Evolutionary conservation across 2,113 vertebrate species (phyloP).

Genomic region (Stigmatopora argus): DNA sequence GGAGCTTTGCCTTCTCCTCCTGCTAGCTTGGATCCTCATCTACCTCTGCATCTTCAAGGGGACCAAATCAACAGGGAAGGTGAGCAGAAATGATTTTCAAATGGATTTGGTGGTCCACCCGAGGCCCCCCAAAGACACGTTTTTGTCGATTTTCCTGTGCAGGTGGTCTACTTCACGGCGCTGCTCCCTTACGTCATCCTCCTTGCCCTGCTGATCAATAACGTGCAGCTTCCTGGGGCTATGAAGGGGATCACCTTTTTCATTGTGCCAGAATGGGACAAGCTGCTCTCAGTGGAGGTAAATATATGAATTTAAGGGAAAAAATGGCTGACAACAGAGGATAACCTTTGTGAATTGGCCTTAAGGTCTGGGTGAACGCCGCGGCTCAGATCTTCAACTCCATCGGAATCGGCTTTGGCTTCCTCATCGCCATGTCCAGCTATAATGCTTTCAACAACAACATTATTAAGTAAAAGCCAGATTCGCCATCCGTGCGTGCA

Average conservation of each 20-base stretch:
- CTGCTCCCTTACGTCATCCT: constrained; percentile 72
- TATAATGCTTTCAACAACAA: constrained; percentile 75
- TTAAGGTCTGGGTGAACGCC: constrained; percentile 75
- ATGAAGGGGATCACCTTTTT: constrained; percentile 67
- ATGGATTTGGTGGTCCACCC: no score
- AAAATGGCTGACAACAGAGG: not conserved
- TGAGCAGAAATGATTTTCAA: constrained; percentile 17
- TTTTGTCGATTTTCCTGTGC: constrained; percentile 6
- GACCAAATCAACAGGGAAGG: constrained; percentile 74
- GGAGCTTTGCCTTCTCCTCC: constrained; percentile 68
- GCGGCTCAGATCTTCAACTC: constrained; percentile 77
- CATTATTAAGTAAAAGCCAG: constrained; percentile 61
- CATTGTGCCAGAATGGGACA: constrained; percentile 68
- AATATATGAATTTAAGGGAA: not conserved
- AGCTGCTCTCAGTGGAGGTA: constrained; percentile 66
- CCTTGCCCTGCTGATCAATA: constrained; percentile 71
- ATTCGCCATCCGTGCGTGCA: not conserved
- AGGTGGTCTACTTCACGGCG: constrained; percentile 76
- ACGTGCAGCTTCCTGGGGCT: constrained; percentile 71
- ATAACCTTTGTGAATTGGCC: not conserved
- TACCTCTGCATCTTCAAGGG: constrained; percentile 76
- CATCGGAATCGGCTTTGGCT: constrained; percentile 73
- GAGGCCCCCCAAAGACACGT: no score
- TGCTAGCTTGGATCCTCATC: constrained; percentile 70
- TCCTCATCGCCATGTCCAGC: constrained; percentile 71